Base-by-base conservation (phyloP, 2,113 vertebrate genomes). In the Hippocampus abdominalis region DNA sequence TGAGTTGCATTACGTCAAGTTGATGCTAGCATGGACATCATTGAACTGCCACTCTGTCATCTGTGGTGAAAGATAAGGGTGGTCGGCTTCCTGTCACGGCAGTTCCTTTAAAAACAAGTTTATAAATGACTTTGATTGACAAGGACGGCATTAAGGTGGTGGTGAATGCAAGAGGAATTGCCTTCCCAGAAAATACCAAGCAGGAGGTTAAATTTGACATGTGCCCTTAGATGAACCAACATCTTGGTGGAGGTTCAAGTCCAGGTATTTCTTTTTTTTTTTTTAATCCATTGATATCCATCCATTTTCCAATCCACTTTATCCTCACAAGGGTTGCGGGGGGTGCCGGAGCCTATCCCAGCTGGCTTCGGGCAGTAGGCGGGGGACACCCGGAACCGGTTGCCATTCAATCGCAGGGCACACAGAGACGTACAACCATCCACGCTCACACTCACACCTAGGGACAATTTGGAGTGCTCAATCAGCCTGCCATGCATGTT, bases 71-170 rank as follows among this genome's bases (percentile, higher is more conserved):
- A 60, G 20, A 21, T 51, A 60, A 9, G 36, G 15, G 25, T 27
- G 56, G 15, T 49, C 40, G 76, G 66, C 74, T 78, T 82, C 69
- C 66, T 54, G 80, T 63, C 75, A 77, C 32, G 53, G 60, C 63
- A 71, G 70, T 75, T 84, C 79, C 76, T 81, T 68, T 70, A 77
- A 84, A 84, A 71, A 78, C 82, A 88, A 77, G 73, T 84, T 72
- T 75, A 84, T 84, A 79, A 86, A 70, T 60, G 39, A 49, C 20
- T 82, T 70, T 81, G 70, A 89, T 78, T 75, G 77, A 76, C 75
- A 80, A 73, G 72, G 62, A 66, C 53, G 61, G 63, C 65, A 75
- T 53, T 61, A 53, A 49, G 65, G 48, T 56, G 13, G 18, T 53
- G 20, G 60, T 66, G 75, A 72, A 81, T 63, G 64, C 67, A 69